phyloP scores from a whole-genome alignment of 2,888 invertebrate species.

The Corythucha ciliata region DNA sequence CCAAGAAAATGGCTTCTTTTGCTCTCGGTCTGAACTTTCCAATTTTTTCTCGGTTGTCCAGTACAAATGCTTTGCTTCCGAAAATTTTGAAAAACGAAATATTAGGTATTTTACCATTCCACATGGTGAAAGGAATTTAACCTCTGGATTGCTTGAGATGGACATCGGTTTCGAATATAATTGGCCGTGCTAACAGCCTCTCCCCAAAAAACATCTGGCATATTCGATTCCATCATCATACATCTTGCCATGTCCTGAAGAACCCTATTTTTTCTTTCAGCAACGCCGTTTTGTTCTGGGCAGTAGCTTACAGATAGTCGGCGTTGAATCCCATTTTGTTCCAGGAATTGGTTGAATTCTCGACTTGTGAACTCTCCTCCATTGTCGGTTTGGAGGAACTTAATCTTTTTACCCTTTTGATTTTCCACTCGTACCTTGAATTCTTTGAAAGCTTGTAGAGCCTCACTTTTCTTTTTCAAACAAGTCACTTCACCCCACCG shows the following conservation, averaged over 20 bases:
- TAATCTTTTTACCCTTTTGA: too few relatives aligned
- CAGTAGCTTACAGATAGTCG: conserved; percentile 13
- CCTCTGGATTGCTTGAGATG: conserved; percentile 7
- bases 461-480: too few relatives aligned
- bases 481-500: too few relatives aligned
- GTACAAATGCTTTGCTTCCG: conserved; percentile 14
- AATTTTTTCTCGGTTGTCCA: conserved; percentile 9
- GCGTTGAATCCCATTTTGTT: conserved; percentile 13
- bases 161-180: conserved; percentile 14
- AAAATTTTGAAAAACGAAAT: conserved; percentile 7
- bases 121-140: conserved; percentile 9
- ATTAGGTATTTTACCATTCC: conserved; percentile 13
- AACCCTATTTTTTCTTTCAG: conserved; percentile 13
- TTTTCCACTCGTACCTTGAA: too few relatives aligned
- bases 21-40: conserved; percentile 13
- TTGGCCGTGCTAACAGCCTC: conserved; percentile 18
- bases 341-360: conserved; percentile 11
- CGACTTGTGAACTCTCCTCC: too few relatives aligned
- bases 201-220: conserved; percentile 14
- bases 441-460: too few relatives aligned
- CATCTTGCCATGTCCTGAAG: conserved; percentile 19
- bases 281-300: conserved; percentile 16
- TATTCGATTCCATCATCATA: conserved; percentile 10
- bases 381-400: too few relatives aligned
- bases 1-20: conserved; percentile 13